Conservation (phyloP, 2,888 invertebrate genomes). For the Rutpela maculata region DNA sequence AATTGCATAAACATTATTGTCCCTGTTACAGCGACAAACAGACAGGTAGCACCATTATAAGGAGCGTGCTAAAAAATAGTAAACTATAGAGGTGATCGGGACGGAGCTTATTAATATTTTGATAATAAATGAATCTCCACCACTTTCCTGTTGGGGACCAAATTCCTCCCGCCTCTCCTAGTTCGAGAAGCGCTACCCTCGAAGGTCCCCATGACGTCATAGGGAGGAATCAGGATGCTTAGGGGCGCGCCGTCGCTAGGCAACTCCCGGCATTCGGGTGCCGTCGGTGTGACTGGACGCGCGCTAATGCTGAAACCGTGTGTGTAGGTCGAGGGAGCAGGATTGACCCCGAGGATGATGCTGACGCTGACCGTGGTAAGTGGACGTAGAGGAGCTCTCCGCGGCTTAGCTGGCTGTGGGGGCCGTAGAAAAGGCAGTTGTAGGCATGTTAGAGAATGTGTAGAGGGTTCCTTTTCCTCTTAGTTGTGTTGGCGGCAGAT, state of each 20-base stretch:
- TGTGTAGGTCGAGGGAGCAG: slow-evolving; percentile 29
- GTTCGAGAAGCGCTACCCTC: background rate
- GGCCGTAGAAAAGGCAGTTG: background rate
- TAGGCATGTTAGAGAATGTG: slow-evolving; percentile 22
- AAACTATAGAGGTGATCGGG: background rate
- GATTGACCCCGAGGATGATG: slow-evolving; percentile 60
- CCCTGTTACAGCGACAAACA: too few species aligned
- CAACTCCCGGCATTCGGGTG: slow-evolving; percentile 42
- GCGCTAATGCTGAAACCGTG: slow-evolving; percentile 19
- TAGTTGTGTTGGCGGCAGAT: slow-evolving; percentile 11
- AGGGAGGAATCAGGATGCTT: slow-evolving; percentile 34
- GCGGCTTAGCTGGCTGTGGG: background rate
- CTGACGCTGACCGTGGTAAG: slow-evolving; percentile 68
- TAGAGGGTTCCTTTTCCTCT: background rate
- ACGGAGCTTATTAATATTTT: background rate
- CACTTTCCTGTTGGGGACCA: background rate
- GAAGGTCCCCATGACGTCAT: slow-evolving; percentile 35
- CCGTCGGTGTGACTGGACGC: slow-evolving; percentile 33
- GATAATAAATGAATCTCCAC: background rate
- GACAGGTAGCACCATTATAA: too few species aligned
- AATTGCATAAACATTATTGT: too few species aligned
- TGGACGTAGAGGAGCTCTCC: slow-evolving; percentile 42
- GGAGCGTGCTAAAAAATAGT: too few species aligned
- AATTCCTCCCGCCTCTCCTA: background rate
- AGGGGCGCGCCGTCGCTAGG: slow-evolving; percentile 42